Conservation (phyloP, 2,797 vertebrate species). For the Anableps anableps region DNA sequence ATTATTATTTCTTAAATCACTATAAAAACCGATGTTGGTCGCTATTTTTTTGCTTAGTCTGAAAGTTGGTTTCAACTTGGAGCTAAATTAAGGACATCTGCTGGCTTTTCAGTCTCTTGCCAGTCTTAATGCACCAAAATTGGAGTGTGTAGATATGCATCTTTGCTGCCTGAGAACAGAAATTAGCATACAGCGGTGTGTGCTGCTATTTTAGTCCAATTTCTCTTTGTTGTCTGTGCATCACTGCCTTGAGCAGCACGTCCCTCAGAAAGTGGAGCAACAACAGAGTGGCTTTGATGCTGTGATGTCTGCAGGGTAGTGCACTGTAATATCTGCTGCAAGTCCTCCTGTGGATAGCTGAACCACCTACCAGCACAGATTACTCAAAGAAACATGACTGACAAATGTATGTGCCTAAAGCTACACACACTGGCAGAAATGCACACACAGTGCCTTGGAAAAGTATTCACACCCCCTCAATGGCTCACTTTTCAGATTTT, state of each 20-base stretch:
- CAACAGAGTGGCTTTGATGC: slow-evolving; percentile 66
- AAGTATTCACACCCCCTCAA: background rate
- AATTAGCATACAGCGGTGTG: slow-evolving; percentile 38
- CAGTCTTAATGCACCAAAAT: background rate
- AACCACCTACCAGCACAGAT: slow-evolving; percentile 49
- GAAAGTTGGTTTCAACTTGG: background rate
- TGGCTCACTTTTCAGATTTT: background rate
- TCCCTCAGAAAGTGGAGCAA: slow-evolving; percentile 64
- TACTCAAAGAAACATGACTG: slow-evolving; percentile 24
- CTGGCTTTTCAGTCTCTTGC: background rate
- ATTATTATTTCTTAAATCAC: background rate
- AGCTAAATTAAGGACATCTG: background rate
- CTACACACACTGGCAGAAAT: slow-evolving; percentile 3
- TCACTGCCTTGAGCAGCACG: slow-evolving; percentile 47
- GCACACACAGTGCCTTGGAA: background rate
- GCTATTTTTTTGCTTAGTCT: background rate
- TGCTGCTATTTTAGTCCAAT: slow-evolving; percentile 54
- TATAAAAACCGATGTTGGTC: background rate
- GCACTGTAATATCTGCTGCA: slow-evolving; percentile 28
- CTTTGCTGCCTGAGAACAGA: slow-evolving; percentile 3
- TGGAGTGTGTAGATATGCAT: slow-evolving; percentile 9
- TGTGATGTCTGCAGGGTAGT: slow-evolving; percentile 50
- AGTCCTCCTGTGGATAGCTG: slow-evolving; percentile 11
- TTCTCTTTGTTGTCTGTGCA: slow-evolving; percentile 50
- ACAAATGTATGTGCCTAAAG: slow-evolving; percentile 25